phyloP scores from a whole-genome alignment of 2,113 vertebrate species.

The Ranitomeya imitator region DNA sequence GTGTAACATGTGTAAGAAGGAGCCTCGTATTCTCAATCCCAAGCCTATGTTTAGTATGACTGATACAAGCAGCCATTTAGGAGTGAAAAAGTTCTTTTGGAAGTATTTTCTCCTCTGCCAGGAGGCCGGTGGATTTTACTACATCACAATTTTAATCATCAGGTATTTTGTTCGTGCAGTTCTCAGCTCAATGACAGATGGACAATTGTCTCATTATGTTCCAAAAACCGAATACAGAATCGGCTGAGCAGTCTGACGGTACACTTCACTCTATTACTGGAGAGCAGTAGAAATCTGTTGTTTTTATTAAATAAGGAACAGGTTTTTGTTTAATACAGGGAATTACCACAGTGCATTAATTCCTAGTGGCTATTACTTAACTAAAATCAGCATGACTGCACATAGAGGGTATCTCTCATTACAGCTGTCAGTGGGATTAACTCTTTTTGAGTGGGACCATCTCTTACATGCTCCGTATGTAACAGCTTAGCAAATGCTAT shows the following conservation, averaged over 20 bases:
- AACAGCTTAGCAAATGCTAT: neutral
- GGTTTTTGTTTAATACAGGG: slow-evolving; percentile 3
- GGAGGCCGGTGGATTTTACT: neutral
- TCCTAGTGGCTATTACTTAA: neutral
- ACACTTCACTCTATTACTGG: neutral
- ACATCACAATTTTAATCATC: neutral
- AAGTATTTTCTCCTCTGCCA: neutral
- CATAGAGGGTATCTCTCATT: neutral
- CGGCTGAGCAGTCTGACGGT: neutral
- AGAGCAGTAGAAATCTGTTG: neutral
- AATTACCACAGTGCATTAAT: slow-evolving; percentile 10
- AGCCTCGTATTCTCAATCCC: neutral
- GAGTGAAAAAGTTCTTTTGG: slow-evolving; percentile 13
- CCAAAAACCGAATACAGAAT: slow-evolving; percentile 1
- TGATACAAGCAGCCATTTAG: neutral
- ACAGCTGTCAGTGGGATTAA: neutral
- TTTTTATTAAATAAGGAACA: slow-evolving; percentile 19
- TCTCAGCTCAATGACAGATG: slow-evolving; percentile 23
- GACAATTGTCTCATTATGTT: slow-evolving; percentile 19
- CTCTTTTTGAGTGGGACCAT: neutral
- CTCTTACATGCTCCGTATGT: neutral
- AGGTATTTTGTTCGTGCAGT: neutral
- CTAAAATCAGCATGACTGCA: neutral
- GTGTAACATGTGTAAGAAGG: neutral
- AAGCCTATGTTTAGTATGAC: neutral